These are phyloP conservation scores for Prionailurus bengalensis DNA, from an alignment of 2,113 vertebrate species.

Conservation along the genomic window DNA sequence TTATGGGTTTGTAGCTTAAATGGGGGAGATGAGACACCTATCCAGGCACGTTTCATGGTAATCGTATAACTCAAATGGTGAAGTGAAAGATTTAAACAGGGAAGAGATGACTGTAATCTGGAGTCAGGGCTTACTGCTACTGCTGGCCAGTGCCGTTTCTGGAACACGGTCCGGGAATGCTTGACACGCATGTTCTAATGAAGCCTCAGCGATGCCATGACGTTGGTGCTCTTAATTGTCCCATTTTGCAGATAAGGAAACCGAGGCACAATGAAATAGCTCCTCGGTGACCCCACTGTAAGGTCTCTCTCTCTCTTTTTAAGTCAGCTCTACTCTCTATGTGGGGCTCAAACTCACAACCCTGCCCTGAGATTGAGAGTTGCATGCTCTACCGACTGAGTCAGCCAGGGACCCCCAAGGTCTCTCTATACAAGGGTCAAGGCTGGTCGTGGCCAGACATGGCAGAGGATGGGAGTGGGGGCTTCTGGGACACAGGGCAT, in stretches of 20 bases:
- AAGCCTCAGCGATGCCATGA: background rate
- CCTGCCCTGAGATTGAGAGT: too few relatives aligned
- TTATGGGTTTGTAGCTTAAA: background rate
- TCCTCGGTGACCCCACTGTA: background rate
- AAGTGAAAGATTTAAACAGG: background rate
- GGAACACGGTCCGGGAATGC: rapidly evolving
- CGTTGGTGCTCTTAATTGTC: background rate
- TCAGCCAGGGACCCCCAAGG: background rate
- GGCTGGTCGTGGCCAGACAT: background rate
- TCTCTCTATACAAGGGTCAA: background rate
- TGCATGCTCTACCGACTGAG: too few relatives aligned
- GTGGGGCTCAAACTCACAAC: too few relatives aligned
- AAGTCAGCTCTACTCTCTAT: too few relatives aligned
- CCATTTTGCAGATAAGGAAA: background rate
- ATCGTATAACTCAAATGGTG: background rate
- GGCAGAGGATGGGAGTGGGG: background rate
- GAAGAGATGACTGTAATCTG: background rate
- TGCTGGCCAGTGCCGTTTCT: rapidly evolving
- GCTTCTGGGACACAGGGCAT: background rate
- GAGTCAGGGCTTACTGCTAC: background rate
- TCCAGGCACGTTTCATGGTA: background rate
- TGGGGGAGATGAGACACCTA: background rate
- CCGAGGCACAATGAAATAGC: background rate
- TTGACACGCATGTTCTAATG: rapidly evolving
- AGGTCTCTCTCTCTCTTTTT: background rate